phyloP scores from a whole-genome alignment of 1,140 invertebrate genomes.

The Hormaphis cornu region DNA sequence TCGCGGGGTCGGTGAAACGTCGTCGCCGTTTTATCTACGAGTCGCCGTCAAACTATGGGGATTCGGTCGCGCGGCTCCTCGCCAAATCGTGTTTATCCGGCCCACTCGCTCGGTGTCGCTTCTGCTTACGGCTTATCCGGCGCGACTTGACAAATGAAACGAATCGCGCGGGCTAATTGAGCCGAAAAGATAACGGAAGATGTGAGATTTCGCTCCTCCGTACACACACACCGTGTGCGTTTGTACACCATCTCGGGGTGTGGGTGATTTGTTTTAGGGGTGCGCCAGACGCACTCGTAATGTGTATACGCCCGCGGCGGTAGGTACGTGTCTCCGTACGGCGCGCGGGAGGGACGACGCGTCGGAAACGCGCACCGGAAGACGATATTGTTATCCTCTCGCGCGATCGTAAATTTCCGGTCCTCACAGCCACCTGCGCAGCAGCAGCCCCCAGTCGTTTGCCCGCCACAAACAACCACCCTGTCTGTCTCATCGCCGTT shows the following conservation, averaged over 20 bases:
- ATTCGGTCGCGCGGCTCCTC: neutral
- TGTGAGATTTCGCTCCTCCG: neutral
- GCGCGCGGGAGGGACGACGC: neutral
- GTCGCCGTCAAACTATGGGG: neutral
- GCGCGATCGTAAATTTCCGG: constrained; percentile 29
- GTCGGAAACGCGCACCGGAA: constrained; percentile 3
- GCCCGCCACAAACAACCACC: neutral
- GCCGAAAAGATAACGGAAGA: constrained; percentile 29
- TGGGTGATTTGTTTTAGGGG: constrained; percentile 18
- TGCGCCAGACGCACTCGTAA: constrained; percentile 14
- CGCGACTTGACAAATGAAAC: constrained; percentile 28
- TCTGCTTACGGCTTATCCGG: neutral
- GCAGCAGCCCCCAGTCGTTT: no score
- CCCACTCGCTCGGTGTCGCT: neutral
- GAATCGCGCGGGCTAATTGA: constrained; percentile 21
- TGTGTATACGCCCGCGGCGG: neutral
- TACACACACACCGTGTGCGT: no score
- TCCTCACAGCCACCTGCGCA: neutral
- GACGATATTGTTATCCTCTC: constrained; percentile 17
- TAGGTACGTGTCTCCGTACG: neutral
- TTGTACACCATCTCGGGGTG: no score
- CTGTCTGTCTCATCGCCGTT: neutral
- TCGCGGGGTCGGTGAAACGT: no score
- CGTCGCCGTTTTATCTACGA: no score
- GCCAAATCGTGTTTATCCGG: constrained; percentile 21